phyloP scores from a whole-genome alignment of 2,797 vertebrate genomes.

The Otolemur crassicaudatus region DNA sequence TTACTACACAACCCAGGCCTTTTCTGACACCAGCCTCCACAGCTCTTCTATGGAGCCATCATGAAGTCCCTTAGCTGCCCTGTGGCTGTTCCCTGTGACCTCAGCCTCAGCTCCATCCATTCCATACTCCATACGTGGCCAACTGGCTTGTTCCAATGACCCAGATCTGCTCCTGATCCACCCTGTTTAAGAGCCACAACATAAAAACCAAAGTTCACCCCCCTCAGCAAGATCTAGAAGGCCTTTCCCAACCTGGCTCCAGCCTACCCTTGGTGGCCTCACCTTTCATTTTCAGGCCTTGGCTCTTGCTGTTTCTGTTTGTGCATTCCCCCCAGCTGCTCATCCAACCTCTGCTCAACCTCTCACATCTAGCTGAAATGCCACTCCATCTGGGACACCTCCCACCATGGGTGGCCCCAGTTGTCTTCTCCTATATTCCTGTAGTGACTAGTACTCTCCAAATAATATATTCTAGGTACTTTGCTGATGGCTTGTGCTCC shows the following conservation, averaged over 20 bases:
- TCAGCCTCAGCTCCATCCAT: background rate
- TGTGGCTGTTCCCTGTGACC: conserved; percentile 1
- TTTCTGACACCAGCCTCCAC: background rate
- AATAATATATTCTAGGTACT: background rate
- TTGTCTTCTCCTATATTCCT: background rate
- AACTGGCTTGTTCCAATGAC: conserved; percentile 27
- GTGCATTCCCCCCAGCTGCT: background rate
- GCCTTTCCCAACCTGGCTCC: background rate
- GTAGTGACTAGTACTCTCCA: conserved; percentile 13
- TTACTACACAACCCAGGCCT: background rate
- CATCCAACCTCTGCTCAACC: conserved; percentile 12
- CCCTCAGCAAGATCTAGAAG: conserved; percentile 23
- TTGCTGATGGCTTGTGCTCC: conserved; percentile 5
- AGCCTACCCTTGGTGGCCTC: background rate
- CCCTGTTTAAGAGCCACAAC: conserved; percentile 20
- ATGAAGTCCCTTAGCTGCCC: conserved; percentile 6
- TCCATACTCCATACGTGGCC: background rate
- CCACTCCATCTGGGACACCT: background rate
- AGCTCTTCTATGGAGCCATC: background rate
- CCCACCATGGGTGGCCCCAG: background rate
- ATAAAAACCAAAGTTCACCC: conserved; percentile 40
- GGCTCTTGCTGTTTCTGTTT: background rate
- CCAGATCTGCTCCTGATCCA: background rate
- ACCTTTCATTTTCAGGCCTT: background rate
- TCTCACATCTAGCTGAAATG: conserved; percentile 5